Conservation (phyloP, 2,113 vertebrate genomes). For the Pyxicephalus adspersus region DNA sequence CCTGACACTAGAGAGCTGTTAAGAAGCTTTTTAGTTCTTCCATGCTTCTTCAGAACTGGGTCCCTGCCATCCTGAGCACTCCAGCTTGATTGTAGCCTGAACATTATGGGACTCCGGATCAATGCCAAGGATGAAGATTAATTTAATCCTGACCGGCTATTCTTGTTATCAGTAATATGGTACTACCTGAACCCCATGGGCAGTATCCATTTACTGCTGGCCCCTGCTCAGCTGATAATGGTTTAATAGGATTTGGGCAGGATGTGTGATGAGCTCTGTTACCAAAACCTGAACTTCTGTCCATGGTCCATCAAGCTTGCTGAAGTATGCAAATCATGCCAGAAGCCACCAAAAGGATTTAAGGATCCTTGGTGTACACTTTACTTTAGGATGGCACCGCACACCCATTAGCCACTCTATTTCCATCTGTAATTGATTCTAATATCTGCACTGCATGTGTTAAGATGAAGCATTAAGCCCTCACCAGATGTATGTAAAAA, state of each 20-base stretch:
- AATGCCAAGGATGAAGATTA: constrained; percentile 8
- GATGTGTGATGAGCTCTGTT: not conserved
- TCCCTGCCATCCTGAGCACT: constrained; percentile 12
- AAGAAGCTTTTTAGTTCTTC: constrained; percentile 1
- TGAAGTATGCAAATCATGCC: not conserved
- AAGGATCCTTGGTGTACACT: not conserved
- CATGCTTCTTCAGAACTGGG: constrained; percentile 19
- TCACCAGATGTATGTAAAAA: not conserved
- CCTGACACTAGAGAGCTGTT: constrained; percentile 16
- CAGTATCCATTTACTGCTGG: constrained; percentile 40
- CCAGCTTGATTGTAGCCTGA: not conserved
- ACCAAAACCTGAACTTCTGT: not conserved
- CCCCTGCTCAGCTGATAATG: constrained; percentile 5
- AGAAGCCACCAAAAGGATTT: not conserved
- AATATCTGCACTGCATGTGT: not conserved
- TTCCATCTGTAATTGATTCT: not conserved
- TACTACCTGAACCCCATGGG: constrained; percentile 19
- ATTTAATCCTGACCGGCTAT: not conserved
- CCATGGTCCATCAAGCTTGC: not conserved
- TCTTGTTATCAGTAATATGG: constrained; percentile 13
- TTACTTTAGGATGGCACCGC: not conserved
- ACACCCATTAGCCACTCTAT: not conserved
- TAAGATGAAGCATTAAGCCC: not conserved
- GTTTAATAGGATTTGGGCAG: constrained; percentile 11
- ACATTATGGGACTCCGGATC: not conserved